Conservation (phyloP, 2,113 vertebrate species). For the Chascanopsetta lugubris region DNA sequence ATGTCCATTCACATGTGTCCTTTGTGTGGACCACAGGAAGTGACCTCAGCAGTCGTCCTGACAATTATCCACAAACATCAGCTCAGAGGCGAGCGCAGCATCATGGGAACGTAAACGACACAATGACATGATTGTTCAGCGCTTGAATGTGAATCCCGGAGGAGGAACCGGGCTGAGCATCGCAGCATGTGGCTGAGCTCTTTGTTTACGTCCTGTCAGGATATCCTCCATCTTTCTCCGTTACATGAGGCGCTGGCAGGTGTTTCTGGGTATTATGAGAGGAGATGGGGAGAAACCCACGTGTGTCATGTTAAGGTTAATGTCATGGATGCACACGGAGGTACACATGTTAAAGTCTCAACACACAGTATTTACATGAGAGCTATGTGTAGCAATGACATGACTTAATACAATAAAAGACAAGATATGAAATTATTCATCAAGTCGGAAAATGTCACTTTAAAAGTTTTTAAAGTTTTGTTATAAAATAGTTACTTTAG, state of each 20-base stretch:
- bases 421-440: too few relatives aligned
- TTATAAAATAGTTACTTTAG: too few relatives aligned
- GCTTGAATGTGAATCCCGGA: constrained; percentile 42
- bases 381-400: too few relatives aligned
- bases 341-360: too few relatives aligned
- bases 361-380: too few relatives aligned
- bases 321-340: neutral
- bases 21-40: constrained; percentile 72
- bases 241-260: constrained; percentile 12
- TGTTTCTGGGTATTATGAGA: neutral
- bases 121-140: constrained; percentile 69
- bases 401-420: too few relatives aligned
- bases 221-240: constrained; percentile 49
- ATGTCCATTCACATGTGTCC: constrained; percentile 55
- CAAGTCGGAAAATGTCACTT: too few relatives aligned
- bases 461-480: too few relatives aligned
- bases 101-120: constrained; percentile 66
- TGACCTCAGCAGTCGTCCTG: constrained; percentile 59
- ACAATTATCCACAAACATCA: constrained; percentile 62
- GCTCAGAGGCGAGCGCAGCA: constrained; percentile 13
- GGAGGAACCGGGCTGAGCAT: neutral
- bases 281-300: neutral
- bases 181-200: constrained; percentile 10
- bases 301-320: neutral
- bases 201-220: constrained; percentile 35